Evolutionary conservation across 1,140 invertebrate species (phyloP), one percentile per base, ranked within the genome.

Genomic region (Helicorthomorpha holstii): DNA sequence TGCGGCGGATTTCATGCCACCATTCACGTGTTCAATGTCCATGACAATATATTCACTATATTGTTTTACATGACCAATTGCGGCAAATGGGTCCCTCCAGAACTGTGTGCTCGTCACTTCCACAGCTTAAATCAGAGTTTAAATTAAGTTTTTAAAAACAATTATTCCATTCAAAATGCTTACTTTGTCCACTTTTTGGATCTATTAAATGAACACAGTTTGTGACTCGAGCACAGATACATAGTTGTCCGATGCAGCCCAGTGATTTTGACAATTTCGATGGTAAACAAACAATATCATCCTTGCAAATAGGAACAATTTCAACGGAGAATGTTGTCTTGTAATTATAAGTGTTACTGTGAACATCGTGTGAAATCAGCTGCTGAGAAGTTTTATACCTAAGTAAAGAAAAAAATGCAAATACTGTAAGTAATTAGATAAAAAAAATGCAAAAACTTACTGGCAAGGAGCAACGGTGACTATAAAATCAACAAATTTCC

Each of bases 281-380:
- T 2, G 91, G 79, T 12, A 99, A 70, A 66, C 94, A 98, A 19
- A 99, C 82, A 47, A 98, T 71, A 64, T 93, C 93, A 66, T 98
- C 73, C 65, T 95, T 97, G 26, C 93, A 98, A 21, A 98, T 66
- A 0, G 96, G 95, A 0, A 94, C 88, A 63, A 99, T 88, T 68
- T 99, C 94, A 51, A 98, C 81, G 57, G 85, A 86, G 60, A 66
- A 78, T 51, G 84, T 82, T 62, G 84, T 86, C 69, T 99, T 98
- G 67, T 97, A 98, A 67, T 97, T 97, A 67, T 88, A 98, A 29
- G 82, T 80, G 64, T 98, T 98, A 63, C 84, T 97, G 65, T 93
- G 88, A 27, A 89, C 85, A 69, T 99, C 96, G 63, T 98, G 94
- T 1, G 94, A 97, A 58, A 98, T 85, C 12, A 99, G 72, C 62